phyloP scores from a whole-genome alignment of 2,797 vertebrate species.

The Harpagifer antarcticus region DNA sequence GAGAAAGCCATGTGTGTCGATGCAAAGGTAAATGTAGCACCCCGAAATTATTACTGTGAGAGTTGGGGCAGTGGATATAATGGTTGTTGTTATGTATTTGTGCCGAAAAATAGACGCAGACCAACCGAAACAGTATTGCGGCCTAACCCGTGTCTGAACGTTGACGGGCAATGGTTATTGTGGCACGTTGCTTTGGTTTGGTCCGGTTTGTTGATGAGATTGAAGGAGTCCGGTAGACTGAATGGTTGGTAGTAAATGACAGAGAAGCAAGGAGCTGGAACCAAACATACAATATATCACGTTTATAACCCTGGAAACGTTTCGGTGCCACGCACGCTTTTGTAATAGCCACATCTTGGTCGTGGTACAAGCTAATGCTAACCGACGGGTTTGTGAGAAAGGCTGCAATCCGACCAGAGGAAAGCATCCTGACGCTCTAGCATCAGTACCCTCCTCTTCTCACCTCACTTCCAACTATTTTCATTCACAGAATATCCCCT shows the following conservation, averaged over 20 bases:
- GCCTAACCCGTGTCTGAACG: constrained; percentile 86
- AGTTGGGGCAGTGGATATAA: constrained; percentile 68
- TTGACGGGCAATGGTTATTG: constrained; percentile 85
- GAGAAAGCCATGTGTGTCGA: constrained; percentile 92
- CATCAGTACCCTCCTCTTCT: constrained; percentile 64
- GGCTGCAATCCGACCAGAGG: constrained; percentile 61
- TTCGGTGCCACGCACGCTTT: constrained; percentile 45
- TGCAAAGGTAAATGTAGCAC: constrained; percentile 89
- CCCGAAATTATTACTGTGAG: constrained; percentile 80
- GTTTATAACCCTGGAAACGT: constrained; percentile 16
- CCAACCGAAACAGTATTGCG: constrained; percentile 84
- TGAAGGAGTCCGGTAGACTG: constrained; percentile 80
- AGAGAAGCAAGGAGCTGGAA: constrained; percentile 43
- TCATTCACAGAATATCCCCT: constrained; percentile 16
- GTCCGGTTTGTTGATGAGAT: constrained; percentile 89
- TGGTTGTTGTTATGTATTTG: constrained; percentile 77
- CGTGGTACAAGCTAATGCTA: constrained; percentile 81
- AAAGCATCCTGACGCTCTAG: constrained; percentile 67
- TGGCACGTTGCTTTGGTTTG: constrained; percentile 90
- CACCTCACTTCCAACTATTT: constrained; percentile 39
- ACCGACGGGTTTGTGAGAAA: constrained; percentile 70
- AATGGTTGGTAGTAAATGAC: constrained; percentile 69
- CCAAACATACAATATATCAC: constrained; percentile 3
- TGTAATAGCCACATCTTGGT: constrained; percentile 74
- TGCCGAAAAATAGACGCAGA: constrained; percentile 73